Evolutionary conservation across 1,140 invertebrate species (phyloP), one percentile per base, ranked within the genome.

Genomic region (Procambarus virginalis): DNA sequence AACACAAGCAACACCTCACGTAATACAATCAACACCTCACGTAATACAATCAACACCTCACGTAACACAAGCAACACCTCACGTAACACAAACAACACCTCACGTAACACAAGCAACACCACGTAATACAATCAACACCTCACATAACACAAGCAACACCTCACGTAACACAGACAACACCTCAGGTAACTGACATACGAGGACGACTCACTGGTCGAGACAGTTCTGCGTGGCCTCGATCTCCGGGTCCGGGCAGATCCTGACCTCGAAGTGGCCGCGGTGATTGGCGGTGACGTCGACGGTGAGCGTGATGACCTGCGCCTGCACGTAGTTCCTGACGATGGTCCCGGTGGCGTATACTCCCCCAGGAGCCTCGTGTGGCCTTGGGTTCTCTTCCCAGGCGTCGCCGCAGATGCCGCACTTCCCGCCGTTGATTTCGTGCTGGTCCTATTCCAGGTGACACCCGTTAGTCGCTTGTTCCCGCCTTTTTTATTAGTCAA

Each of bases 251-350:
- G 64, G 64, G 64, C 64, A 68, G 64, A 68, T 68, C 64, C 64
- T 92, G 64, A 94, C 93, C 70, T 94, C 92, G 83, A 95, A 94
- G 78, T 93, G 94, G 0, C 95, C 95, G 51, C 91, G 91, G 86
- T 95, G 95, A 82, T 94, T 94, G 20, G 94, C 94, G 2, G 94
- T 95, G 2, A 95, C 91, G 51, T 94, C 93, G n/a, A 95, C 93
- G 10, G 90, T 89, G 17, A 93, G 86, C 3, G 78, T 84, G 60
- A 94, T 92, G 14, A 91, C 84, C 78, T 93, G 76, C 5, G 91
- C 92, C 70, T 82, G 58, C 9, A 6, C 20, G 86, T 92, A 92
- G 0, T 88, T 70, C 48, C 76, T 75, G 9, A 84, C 80, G 45
- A 91, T 64, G 81, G 78, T 78, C 4, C 92, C 92, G 3, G 87